Percentiles rank a stretch among this genome's conserved stretches.
Conservation (phyloP, 1,140 invertebrate species). For the Cydia pomonella region DNA sequence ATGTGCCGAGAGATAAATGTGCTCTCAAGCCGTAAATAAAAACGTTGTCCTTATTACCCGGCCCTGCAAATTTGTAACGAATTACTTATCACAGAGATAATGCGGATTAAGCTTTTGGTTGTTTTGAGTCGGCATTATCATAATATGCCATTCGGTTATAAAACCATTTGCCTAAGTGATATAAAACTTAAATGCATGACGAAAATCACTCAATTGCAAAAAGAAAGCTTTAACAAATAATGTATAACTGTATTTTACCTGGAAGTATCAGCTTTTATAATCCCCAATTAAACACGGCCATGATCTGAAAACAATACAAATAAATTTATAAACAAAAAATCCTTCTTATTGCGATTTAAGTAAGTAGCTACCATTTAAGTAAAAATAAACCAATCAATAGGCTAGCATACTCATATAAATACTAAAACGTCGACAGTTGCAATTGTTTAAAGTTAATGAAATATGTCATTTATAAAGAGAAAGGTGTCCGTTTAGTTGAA, state of each 20-base stretch:
- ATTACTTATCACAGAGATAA: conserved; percentile 8
- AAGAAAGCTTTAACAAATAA: background rate
- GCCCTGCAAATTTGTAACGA: conserved; percentile 7
- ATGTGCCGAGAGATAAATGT: conserved; percentile 5
- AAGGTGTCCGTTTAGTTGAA: conserved; percentile 37
- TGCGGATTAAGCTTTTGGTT: conserved; percentile 11
- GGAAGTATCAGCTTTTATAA: background rate
- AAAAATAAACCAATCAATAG: no score
- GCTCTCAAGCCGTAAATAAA: conserved; percentile 15
- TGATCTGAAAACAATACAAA: conserved; percentile 35
- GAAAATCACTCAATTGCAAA: background rate
- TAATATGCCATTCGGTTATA: conserved; percentile 1
- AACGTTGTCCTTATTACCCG: conserved; percentile 17
- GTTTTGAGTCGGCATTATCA: conserved; percentile 1
- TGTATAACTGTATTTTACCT: background rate
- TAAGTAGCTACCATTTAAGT: no score
- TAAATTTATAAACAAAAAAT: background rate
- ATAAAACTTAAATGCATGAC: background rate
- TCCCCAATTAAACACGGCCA: conserved; percentile 18
- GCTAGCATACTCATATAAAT: no score
- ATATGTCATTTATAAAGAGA: conserved; percentile 53
- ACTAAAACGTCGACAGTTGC: no score
- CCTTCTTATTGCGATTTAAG: background rate
- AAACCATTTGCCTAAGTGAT: background rate
- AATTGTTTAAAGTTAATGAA: conserved; percentile 51